Percentiles rank a stretch among this genome's conserved stretches.
Conservation (phyloP, 2,113 vertebrate genomes). For the Ia io region DNA sequence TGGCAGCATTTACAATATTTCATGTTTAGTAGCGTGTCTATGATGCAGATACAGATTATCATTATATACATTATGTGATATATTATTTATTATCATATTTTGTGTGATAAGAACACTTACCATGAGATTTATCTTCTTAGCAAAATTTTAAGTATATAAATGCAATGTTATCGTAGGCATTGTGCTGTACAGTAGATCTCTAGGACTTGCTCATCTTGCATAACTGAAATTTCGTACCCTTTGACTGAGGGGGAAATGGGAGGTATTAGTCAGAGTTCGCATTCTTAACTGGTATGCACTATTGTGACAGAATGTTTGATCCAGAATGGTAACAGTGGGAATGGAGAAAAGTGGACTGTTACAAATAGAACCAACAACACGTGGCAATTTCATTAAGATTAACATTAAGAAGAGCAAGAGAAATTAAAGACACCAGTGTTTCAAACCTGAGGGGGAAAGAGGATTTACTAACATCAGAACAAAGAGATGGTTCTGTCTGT, state of each 20-base stretch:
- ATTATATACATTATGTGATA: background rate
- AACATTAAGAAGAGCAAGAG: background rate
- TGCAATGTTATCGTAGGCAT: background rate
- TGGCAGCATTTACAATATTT: background rate
- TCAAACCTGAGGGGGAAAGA: background rate
- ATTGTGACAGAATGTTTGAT: background rate
- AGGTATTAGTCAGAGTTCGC: background rate
- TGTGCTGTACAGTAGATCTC: background rate
- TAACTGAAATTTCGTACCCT: background rate
- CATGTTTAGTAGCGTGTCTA: background rate
- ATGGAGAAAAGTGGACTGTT: background rate
- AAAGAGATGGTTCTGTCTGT: background rate
- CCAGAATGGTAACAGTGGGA: background rate
- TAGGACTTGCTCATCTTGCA: background rate
- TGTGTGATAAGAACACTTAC: background rate
- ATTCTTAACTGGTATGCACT: background rate
- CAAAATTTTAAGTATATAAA: background rate
- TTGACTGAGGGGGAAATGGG: background rate
- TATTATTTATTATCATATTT: background rate
- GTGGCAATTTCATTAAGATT: background rate
- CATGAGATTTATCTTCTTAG: background rate
- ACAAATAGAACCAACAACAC: background rate
- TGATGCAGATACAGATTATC: background rate
- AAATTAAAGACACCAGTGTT: background rate
- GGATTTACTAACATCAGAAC: background rate